These are phyloP conservation scores for Paraescarpia echinospica DNA, from an alignment of 1,140 invertebrate species.

Conservation along the genomic window DNA sequence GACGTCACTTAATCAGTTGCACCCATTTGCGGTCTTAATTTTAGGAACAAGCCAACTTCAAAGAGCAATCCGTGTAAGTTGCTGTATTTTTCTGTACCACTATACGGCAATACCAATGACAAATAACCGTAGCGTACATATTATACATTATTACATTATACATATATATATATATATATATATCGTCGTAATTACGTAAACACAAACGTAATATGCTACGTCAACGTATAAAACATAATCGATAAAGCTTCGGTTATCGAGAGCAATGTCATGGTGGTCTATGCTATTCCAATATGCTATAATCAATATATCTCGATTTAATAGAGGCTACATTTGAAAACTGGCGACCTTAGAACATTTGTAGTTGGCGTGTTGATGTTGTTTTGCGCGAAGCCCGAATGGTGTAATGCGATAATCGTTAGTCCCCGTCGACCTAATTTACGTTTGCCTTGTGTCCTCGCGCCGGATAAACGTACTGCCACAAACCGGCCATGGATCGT, in stretches of 20 bases:
- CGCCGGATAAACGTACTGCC: not conserved
- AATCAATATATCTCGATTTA: not conserved
- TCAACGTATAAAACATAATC: not conserved
- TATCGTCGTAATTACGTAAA: not conserved
- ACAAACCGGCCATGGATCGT: not conserved
- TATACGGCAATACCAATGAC: not conserved
- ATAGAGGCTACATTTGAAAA: not conserved
- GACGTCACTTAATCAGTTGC: too few species aligned
- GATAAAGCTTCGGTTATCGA: not conserved
- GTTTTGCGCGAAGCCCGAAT: not conserved
- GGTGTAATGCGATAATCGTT: not conserved
- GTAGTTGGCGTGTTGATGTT: not conserved
- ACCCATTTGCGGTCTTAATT: too few species aligned
- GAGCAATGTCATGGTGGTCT: not conserved
- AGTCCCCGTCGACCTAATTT: not conserved
- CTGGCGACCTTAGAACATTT: not conserved
- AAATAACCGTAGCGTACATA: not conserved
- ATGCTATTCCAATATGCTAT: not conserved
- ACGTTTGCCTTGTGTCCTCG: not conserved
- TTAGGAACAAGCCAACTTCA: too few species aligned
- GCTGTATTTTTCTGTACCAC: too few species aligned
- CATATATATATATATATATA: slow-evolving; percentile 3
- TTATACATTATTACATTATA: not conserved
- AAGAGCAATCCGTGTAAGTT: too few species aligned
- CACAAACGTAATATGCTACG: not conserved